Evolutionary conservation across 2,113 vertebrate species (phyloP).

Genomic region (Tinamus guttatus): DNA sequence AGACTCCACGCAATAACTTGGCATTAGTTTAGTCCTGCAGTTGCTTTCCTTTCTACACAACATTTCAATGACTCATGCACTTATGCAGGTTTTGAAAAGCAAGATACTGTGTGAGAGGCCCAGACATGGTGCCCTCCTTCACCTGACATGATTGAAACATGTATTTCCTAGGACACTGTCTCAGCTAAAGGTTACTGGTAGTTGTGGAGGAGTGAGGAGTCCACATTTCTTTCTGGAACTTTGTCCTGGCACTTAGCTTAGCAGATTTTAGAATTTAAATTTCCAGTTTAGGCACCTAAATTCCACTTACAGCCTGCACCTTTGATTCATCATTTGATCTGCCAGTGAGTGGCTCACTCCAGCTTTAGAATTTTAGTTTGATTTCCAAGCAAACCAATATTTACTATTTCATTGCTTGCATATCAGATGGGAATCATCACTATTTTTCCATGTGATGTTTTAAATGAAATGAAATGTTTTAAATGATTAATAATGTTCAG

Average conservation of each 20-base stretch:
- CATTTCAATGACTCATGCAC: neutral
- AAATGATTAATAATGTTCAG: too few relatives aligned
- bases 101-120: neutral
- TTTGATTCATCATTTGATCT: too few relatives aligned
- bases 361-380: neutral
- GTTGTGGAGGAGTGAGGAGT: neutral
- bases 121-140: neutral
- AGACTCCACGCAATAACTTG: neutral
- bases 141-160: neutral
- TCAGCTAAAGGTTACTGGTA: neutral
- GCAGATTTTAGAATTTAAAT: too few relatives aligned
- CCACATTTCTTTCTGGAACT: neutral
- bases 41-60: neutral
- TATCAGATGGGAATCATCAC: neutral
- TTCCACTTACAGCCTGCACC: too few relatives aligned
- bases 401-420: neutral
- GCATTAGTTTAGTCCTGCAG: neutral
- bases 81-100: neutral
- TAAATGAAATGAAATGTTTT: too few relatives aligned
- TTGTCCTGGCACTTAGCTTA: neutral
- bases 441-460: neutral
- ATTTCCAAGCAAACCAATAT: neutral
- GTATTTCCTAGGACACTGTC: neutral
- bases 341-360: too few relatives aligned
- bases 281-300: too few relatives aligned